Conservation (phyloP, 2,113 vertebrate genomes). For the Glareola pratincola region DNA sequence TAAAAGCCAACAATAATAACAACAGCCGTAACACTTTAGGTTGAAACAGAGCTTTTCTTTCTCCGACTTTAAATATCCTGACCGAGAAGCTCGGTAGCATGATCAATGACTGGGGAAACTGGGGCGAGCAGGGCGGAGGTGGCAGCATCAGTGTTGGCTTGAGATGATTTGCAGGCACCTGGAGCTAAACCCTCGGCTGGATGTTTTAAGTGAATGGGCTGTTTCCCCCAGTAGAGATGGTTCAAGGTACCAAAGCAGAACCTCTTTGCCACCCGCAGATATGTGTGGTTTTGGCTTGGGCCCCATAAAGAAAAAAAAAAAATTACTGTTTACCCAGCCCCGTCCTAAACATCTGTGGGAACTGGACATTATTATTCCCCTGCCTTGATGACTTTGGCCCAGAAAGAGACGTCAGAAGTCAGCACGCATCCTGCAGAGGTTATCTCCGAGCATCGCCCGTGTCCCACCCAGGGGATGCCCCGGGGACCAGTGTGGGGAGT, state of each 20-base stretch:
- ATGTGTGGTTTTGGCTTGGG: background rate
- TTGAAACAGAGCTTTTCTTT: background rate
- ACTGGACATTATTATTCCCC: slow-evolving; percentile 26
- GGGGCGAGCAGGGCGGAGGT: background rate
- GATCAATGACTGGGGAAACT: background rate
- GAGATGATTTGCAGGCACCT: background rate
- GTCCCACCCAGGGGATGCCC: background rate
- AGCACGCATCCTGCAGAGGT: slow-evolving; percentile 40
- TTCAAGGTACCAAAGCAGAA: background rate
- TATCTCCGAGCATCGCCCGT: background rate
- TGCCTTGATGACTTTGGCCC: slow-evolving; percentile 7
- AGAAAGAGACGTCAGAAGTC: slow-evolving; percentile 27
- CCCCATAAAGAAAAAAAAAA: background rate
- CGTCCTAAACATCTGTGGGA: slow-evolving; percentile 41
- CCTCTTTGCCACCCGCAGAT: background rate
- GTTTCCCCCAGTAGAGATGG: background rate
- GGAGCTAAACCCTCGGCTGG: background rate
- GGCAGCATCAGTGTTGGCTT: background rate
- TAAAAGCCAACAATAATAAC: background rate
- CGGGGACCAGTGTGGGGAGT: background rate
- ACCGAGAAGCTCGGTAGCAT: background rate
- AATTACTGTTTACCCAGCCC: background rate
- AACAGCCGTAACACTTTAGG: background rate
- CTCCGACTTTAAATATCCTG: background rate
- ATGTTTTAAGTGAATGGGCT: background rate